Conservation (phyloP, 2,888 invertebrate species). For the Tuta absoluta region DNA sequence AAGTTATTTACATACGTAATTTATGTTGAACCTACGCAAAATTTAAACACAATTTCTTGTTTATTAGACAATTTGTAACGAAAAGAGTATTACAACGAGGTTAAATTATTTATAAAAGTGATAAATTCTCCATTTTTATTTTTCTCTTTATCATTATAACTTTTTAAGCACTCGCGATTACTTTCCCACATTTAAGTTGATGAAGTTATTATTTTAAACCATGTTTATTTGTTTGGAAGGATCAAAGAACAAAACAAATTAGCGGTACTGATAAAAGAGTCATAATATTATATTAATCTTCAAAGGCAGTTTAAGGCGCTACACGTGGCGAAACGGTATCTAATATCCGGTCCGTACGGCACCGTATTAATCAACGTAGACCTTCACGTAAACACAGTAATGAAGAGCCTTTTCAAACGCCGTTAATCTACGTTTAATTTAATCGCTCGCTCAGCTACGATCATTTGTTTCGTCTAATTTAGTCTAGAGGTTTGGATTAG, state of each 20-base stretch:
- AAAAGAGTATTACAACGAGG: too few species aligned
- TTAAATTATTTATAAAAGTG: too few species aligned
- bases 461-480: constrained; percentile 2
- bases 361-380: constrained; percentile 10
- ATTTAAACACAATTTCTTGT: neutral
- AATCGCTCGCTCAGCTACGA: neutral
- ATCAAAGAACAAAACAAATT: too few species aligned
- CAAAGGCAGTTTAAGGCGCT: neutral
- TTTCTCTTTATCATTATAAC: too few species aligned
- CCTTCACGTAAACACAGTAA: constrained; percentile 9
- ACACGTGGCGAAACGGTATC: neutral
- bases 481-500: neutral
- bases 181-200: too few species aligned
- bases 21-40: neutral
- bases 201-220: too few species aligned
- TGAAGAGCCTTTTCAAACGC: constrained; percentile 3
- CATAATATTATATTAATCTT: too few species aligned
- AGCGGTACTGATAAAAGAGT: too few species aligned
- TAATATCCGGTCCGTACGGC: constrained; percentile 13
- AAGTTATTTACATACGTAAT: neutral
- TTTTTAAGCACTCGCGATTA: too few species aligned
- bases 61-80: too few species aligned
- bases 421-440: constrained; percentile 13
- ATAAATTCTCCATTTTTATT: too few species aligned
- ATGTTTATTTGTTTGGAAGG: too few species aligned